phyloP scores from a whole-genome alignment of 2,888 invertebrate genomes.

The Lydus trimaculatus region DNA sequence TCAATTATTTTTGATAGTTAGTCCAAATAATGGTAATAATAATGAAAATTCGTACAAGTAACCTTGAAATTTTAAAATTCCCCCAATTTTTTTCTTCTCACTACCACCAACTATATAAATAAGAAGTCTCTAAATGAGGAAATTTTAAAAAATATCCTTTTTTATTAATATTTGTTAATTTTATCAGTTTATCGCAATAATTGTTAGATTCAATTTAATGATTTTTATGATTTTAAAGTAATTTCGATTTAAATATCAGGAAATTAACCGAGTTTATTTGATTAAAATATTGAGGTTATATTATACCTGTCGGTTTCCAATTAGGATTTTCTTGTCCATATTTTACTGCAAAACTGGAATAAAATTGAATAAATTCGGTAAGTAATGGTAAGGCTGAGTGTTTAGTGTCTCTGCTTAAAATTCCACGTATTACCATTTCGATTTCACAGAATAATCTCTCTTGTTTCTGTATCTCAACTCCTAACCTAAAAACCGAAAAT shows the following conservation, averaged over 20 bases:
- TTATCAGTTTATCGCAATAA: neutral
- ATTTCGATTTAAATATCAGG: neutral
- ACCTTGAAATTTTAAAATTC: too few species aligned
- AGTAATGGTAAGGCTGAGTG: slow-evolving; percentile 58
- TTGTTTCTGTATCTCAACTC: slow-evolving; percentile 62
- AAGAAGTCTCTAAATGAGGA: too few species aligned
- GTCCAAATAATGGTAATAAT: too few species aligned
- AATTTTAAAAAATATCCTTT: too few species aligned
- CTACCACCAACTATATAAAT: too few species aligned
- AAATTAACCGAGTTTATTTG: neutral
- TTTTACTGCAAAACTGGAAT: slow-evolving; percentile 62
- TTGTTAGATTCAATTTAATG: neutral
- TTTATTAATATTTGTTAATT: neutral
- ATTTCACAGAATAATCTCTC: slow-evolving; percentile 60
- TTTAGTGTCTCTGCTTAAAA: slow-evolving; percentile 59
- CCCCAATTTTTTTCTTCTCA: too few species aligned
- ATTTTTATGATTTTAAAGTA: neutral
- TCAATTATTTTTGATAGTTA: too few species aligned
- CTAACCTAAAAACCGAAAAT: slow-evolving; percentile 55
- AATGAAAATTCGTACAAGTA: too few species aligned
- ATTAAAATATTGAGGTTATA: slow-evolving; percentile 26
- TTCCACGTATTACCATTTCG: slow-evolving; percentile 50
- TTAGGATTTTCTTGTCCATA: slow-evolving; percentile 55
- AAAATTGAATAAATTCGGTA: slow-evolving; percentile 62
- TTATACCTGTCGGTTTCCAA: slow-evolving; percentile 59